Base-by-base conservation (phyloP, 2,797 vertebrate species). In the Naso thynnoides region DNA sequence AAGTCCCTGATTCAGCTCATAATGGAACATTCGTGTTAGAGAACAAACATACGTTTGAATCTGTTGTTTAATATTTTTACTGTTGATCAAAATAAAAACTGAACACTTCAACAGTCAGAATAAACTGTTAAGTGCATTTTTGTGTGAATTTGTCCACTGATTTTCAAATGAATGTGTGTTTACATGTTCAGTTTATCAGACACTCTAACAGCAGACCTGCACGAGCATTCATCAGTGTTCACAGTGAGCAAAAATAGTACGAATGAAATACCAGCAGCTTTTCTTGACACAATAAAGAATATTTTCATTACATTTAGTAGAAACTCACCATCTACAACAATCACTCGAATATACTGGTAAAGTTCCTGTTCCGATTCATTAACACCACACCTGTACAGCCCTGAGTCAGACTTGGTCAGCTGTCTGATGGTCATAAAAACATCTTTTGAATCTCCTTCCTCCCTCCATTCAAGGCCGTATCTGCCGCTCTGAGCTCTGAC, bases 301-400 rank as follows among this genome's bases (percentile, higher is more conserved):
- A 31, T 31, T 31, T 31, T 31, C 31, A 31, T 4, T 4, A 31
- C 31, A 4, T 31, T 31, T 31, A 31, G 31, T 8, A 31, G 42
- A 39, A 57, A 45, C 67, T 70, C 48, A 77, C 74, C 60, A 2
- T 65, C 33, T 8, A 33, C 5, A 4, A 71, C 33, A 26, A 14
- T 0, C 4, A 77, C 14, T 23, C 0, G 0, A 8, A 10, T 0
- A 0, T 0, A 0, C 0, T 0, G 0, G 6, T 16, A 7, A 16
- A 3, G 19, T 18, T 18, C 16, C 18, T 19, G 6, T 16, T 4
- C 42, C 10, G 39, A 41, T 41, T 4, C 16, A 15, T 44, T 3
- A 14, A 2, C 4, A 42, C 53, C 77, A 65, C 54, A 70, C 4
- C 41, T 11, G 71, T 79, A 79, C 26, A 4, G 29, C 24, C 65